These are phyloP conservation scores for Panthera uncia DNA, from an alignment of 2,113 vertebrate genomes.

Conservation along the genomic window DNA sequence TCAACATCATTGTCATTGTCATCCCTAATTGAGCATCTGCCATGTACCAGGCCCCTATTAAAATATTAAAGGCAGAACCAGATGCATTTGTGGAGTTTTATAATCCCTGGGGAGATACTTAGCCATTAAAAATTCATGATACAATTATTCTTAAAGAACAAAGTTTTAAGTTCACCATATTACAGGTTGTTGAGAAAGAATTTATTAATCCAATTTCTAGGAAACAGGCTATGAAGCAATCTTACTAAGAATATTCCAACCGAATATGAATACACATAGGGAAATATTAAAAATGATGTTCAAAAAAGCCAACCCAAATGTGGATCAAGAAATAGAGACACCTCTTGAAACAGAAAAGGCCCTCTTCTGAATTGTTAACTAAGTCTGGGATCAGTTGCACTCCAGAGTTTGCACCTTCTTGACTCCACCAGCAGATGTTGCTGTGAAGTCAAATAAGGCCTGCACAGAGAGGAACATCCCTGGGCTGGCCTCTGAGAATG, in stretches of 20 bases:
- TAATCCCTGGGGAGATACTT: not conserved
- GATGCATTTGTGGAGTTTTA: not conserved
- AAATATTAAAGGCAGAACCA: not conserved
- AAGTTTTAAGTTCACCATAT: not conserved
- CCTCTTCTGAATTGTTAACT: not conserved
- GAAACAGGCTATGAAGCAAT: not conserved
- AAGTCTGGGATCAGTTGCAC: not conserved
- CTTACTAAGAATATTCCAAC: slow-evolving; percentile 6
- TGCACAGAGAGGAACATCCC: not conserved
- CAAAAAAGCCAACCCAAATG: not conserved
- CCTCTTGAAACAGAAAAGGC: not conserved
- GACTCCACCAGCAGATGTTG: slow-evolving; percentile 82
- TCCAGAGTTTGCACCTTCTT: slow-evolving; percentile 25
- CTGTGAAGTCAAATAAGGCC: slow-evolving; percentile 68
- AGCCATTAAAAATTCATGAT: not conserved
- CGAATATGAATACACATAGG: not conserved
- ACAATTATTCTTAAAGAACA: slow-evolving; percentile 10
- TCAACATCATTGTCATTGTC: not conserved
- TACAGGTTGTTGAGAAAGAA: not conserved
- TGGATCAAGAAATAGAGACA: not conserved
- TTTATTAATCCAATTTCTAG: slow-evolving; percentile 1
- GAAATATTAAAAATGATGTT: not conserved
- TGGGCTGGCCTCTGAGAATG: not conserved
- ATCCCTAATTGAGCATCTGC: not conserved
- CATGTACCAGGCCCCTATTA: not conserved